Conservation (phyloP, 2,113 vertebrate species). For the Gopherus evgoodei region DNA sequence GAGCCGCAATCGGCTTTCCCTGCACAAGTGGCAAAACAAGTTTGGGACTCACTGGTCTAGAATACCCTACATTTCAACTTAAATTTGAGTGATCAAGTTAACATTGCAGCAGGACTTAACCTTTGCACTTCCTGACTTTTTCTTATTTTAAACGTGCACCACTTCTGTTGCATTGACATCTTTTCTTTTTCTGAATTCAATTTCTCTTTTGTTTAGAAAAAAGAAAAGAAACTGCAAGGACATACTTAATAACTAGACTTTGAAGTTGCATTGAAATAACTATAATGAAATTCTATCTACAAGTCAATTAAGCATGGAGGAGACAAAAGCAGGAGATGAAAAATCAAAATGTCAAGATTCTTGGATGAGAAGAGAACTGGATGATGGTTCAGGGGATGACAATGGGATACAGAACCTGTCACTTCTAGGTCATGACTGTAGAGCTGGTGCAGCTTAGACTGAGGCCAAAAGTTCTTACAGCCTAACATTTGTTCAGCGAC, state of each 20-base stretch:
- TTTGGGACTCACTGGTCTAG: no score
- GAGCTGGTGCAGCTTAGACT: neutral
- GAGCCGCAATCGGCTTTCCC: no score
- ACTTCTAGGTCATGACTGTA: neutral
- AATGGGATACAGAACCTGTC: constrained; percentile 1
- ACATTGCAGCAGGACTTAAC: neutral
- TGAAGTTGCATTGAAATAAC: neutral
- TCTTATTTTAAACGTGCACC: neutral
- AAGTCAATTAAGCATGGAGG: constrained; percentile 38
- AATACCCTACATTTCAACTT: neutral
- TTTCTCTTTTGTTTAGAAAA: neutral
- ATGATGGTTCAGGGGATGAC: constrained; percentile 1
- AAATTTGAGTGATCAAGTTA: neutral
- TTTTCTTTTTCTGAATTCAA: neutral
- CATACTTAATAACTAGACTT: neutral
- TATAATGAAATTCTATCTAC: constrained; percentile 9
- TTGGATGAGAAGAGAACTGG: constrained; percentile 24
- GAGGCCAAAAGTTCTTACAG: constrained; percentile 2
- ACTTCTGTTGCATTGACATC: neutral
- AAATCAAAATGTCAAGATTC: constrained; percentile 71
- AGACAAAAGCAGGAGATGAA: constrained; percentile 55
- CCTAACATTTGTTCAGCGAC: constrained; percentile 25
- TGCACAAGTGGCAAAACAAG: no score
- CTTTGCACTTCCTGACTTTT: neutral
- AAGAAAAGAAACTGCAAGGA: neutral